Base-by-base conservation (phyloP, 1,140 invertebrate species). In the Drosophila kepulauana region DNA sequence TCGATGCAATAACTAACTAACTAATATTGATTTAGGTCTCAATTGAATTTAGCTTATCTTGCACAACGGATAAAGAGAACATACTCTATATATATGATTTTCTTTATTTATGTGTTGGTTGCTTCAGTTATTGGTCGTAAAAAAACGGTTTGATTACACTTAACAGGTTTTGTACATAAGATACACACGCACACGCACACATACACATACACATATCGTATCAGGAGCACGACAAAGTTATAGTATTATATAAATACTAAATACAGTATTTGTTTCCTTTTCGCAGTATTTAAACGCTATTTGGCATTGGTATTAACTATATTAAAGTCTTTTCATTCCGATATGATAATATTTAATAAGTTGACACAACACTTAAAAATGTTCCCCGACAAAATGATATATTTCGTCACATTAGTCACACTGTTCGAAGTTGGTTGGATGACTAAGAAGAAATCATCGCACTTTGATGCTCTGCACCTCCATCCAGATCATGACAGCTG, bases 381-480 rank as follows among this genome's bases (percentile, higher is more conserved):
- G 8, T 54, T 75, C 51, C 43, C 62, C 49, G 58, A 62, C 33
- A n/a, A 43, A 52, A 72, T 25, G 3, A 25, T 25, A 38, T 66
- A 78, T 66, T 46, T 61, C 25, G 33, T 13, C 7, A 13, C 56
- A 65, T 73, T 76, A 73, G 81, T 84, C 69, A 84, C 62, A 3
- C 15, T 3, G 10, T 38, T 59, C 13, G 33, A 20, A 13, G 30
- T 13, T 28, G 28, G 28, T 1, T 5, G 1, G 25, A 13, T 35
- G 33, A 57, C 35, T 41, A 41, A 41, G 13, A 38, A 25, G 3
- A 25, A 25, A 51, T 91, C 63, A 91, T 20, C 82, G 81, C 68
- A 91, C 81, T 63, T 86, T 87, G 52, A 88, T 73, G 57, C 78
- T 88, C 30, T 86, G 74, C 16, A 91, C 84, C 38, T 91, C 91